A percentile compares a stretch with the other conserved stretches of the same genome.
phyloP scores from a whole-genome alignment of 1,140 invertebrate genomes.

The Batillaria attramentaria region DNA sequence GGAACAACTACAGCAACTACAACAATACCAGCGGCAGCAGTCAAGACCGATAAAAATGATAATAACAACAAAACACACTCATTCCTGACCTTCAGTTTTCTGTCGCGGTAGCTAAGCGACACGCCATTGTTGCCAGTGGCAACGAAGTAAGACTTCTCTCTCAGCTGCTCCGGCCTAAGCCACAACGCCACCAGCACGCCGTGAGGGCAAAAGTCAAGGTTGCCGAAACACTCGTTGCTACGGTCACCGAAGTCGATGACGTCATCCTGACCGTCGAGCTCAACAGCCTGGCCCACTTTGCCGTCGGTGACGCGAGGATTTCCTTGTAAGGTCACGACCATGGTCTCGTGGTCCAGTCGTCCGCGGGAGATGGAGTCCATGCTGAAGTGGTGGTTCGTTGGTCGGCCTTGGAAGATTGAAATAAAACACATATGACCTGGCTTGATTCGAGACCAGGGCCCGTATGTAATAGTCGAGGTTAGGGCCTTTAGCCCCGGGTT shows the following conservation, averaged over 20 bases:
- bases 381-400: constrained; percentile 49
- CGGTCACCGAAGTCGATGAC: constrained; percentile 60
- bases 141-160: constrained; percentile 57
- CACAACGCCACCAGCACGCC: constrained; percentile 60
- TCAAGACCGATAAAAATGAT: no score
- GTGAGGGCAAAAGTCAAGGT: constrained; percentile 64
- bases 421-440: no score
- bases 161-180: constrained; percentile 56
- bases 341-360: constrained; percentile 48
- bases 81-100: constrained; percentile 34
- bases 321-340: constrained; percentile 51
- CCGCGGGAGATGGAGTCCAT: constrained; percentile 49
- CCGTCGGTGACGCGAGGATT: constrained; percentile 50
- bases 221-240: constrained; percentile 59
- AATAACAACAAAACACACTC: no score
- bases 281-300: constrained; percentile 59
- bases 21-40: no score
- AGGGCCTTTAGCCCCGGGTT: no score
- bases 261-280: constrained; percentile 56
- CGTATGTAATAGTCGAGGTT: no score
- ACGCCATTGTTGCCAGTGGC: constrained; percentile 68
- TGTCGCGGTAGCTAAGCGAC: constrained; percentile 43
- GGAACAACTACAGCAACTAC: no score
- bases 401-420: constrained; percentile 45
- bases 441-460: no score